Evolutionary conservation across 2,888 invertebrate species (phyloP), one percentile per base, ranked within the genome.

Genomic region (Magallana nippona): DNA sequence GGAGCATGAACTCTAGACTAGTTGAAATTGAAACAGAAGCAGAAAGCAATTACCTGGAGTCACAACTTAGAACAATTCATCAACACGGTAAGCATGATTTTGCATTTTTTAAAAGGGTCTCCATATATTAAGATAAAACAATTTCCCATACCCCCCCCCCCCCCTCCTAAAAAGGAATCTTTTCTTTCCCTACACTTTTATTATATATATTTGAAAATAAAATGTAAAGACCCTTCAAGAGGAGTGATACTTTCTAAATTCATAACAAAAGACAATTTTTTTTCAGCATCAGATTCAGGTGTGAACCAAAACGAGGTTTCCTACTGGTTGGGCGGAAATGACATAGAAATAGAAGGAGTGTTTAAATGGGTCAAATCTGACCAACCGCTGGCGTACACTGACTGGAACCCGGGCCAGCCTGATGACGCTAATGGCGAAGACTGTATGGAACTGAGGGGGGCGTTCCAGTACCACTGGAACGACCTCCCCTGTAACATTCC

Each of bases 281-380:
- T 44, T 44, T 44, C 44, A 44, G 44, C 44, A 44, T 44, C 44
- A 44, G 44, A 44, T 5, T 44, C 44, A 44, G 44, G 44, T 44
- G 44, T 44, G 8, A 8, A 44, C 44, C 44, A 44, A 44, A 71
- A 71, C 71, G 71, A 71, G 15, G 71, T 71, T 19, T 82, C 82
- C 10, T 82, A 82, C 27, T 82, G 82, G 82, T 15, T 82, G 15
- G 82, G 82, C 1, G 82, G 82, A 55, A 63, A 82, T 63, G 82
- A 82, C 44, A 60, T 82, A 5, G 71, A 82, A 71, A 71, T 71
- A 55, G 82, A 82, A 11, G 71, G 71, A 11, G 55, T 19, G 15
- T 82, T 82, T 56, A 63, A 22, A 10, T 82, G 82, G 82, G 44
- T 19, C 15, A 32, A 27, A 13, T 22, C 55, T 19, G 71, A 82